Percentiles rank a stretch among this genome's conserved stretches.
Evolutionary conservation across 2,888 invertebrate species (phyloP).

Genomic region (Yponomeuta cagnagella): DNA sequence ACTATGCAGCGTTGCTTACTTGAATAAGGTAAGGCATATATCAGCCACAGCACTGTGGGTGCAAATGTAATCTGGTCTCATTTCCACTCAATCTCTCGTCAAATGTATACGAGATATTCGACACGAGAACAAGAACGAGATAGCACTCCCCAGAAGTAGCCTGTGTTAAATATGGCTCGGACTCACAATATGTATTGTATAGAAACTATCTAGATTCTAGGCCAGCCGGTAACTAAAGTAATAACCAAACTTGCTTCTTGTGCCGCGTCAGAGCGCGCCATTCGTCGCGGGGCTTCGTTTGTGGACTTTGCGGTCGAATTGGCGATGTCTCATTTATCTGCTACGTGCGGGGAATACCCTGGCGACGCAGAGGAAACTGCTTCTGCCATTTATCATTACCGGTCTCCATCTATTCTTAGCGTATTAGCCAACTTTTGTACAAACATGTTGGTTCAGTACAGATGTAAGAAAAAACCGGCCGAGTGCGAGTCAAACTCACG

Average conservation of each 20-base stretch:
- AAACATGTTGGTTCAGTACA: constrained; percentile 4
- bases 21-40: background rate
- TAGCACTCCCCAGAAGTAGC: too few relatives aligned
- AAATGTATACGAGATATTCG: background rate
- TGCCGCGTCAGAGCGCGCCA: constrained; percentile 1
- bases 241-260: constrained; percentile 12
- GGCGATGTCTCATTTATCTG: constrained; percentile 53
- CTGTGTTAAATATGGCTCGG: too few relatives aligned
- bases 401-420: constrained; percentile 12
- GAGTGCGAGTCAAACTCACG: too few relatives aligned
- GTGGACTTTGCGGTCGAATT: constrained; percentile 27
- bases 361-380: constrained; percentile 5
- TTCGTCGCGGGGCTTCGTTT: constrained; percentile 11
- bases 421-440: constrained; percentile 14
- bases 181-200: background rate
- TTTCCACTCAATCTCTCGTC: background rate
- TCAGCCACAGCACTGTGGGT: background rate
- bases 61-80: background rate
- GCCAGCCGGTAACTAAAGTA: constrained; percentile 12
- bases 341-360: constrained; percentile 52
- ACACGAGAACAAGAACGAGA: too few relatives aligned
- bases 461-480: background rate
- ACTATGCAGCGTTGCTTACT: background rate
- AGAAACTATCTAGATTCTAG: background rate
- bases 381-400: constrained; percentile 13